These are phyloP conservation scores for Chaetodon auriga DNA, from an alignment of 2,113 vertebrate species.

Conservation along the genomic window DNA sequence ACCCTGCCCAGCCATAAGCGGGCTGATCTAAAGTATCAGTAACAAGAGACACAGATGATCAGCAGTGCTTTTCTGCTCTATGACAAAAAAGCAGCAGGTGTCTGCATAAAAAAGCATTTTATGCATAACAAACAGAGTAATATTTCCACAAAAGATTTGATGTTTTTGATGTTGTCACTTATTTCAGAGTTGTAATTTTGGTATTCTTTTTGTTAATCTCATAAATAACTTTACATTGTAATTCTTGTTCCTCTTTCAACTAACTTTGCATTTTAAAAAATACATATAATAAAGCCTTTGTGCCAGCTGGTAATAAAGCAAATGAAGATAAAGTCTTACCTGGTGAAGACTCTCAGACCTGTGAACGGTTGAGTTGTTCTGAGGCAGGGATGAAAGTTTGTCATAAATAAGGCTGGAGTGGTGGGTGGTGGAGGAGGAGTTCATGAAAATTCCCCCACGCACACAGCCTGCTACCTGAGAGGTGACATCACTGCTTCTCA, in stretches of 20 bases:
- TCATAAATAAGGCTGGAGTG: constrained; percentile 50
- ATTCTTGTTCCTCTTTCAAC: background rate
- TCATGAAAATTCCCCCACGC: constrained; percentile 30
- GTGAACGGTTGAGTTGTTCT: constrained; percentile 47
- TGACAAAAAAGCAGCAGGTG: background rate
- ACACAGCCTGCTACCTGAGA: background rate
- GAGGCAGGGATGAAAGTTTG: constrained; percentile 44
- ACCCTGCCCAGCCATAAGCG: background rate
- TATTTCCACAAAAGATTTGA: background rate
- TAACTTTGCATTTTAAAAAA: background rate
- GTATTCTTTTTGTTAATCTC: background rate
- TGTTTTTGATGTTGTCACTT: background rate
- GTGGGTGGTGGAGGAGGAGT: constrained; percentile 69
- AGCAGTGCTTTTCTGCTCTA: background rate
- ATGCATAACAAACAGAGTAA: background rate
- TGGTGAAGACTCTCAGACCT: constrained; percentile 44
- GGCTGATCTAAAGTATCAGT: background rate
- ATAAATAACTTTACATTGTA: background rate
- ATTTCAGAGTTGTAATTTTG: background rate
- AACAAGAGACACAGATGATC: background rate
- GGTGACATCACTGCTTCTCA: constrained; percentile 51
- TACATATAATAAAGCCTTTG: background rate
- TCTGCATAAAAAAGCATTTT: background rate
- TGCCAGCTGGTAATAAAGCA: background rate
- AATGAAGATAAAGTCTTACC: constrained; percentile 67